A percentile compares a stretch with the other conserved stretches of the same genome.
These are phyloP conservation scores for Anneissia japonica DNA, from an alignment of 35 echinoderm and acorn worm species.

Conservation along the genomic window DNA sequence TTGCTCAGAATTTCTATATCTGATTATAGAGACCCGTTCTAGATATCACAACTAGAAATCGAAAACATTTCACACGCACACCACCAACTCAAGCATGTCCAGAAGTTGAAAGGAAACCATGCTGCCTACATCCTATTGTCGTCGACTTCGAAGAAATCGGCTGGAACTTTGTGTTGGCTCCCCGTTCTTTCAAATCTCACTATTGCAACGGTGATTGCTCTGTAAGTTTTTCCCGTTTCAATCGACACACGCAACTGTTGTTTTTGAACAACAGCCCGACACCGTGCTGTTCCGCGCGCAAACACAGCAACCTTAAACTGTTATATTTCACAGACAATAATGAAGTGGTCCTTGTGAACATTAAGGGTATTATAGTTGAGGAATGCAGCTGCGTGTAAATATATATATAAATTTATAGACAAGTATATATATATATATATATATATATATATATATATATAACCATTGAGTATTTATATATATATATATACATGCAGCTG, in stretches of 20 bases:
- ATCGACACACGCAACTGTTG: neutral
- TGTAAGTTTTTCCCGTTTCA: neutral
- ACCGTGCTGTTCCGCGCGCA: neutral
- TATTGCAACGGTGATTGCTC: constrained; percentile 82
- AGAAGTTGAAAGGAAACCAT: neutral
- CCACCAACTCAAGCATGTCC: neutral
- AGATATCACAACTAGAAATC: neutral
- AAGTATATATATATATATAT: too few relatives aligned
- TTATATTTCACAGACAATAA: neutral
- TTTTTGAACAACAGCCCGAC: neutral
- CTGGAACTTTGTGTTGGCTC: constrained; percentile 92
- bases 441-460: too few relatives aligned
- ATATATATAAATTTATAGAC: too few relatives aligned
- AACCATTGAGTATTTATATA: too few relatives aligned
- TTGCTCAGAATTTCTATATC: neutral
- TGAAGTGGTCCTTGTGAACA: neutral
- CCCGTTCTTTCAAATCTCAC: constrained; percentile 60
- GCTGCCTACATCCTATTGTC: constrained; percentile 65
- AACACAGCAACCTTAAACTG: neutral
- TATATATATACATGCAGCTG: too few relatives aligned
- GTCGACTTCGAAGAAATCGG: constrained; percentile 80
- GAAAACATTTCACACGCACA: neutral
- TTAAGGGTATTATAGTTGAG: neutral
- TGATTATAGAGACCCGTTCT: constrained; percentile 11
- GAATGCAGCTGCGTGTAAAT: neutral